Conservation (phyloP, 1,140 invertebrate species). For the Saccostrea echinata region DNA sequence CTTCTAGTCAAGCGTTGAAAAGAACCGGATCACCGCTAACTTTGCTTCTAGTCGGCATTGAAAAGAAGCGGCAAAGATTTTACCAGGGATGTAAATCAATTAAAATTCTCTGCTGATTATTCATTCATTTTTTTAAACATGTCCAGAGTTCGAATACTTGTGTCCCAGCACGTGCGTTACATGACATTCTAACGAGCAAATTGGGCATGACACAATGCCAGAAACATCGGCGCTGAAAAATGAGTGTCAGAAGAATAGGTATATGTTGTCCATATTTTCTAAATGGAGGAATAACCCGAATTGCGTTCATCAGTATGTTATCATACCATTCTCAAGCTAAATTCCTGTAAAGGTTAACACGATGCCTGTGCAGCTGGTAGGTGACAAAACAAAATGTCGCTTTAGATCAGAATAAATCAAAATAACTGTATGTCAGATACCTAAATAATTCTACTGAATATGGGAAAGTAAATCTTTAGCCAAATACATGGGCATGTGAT, state of each 20-base stretch:
- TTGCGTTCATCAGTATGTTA: background rate
- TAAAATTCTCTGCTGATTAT: background rate
- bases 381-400: slow-evolving; percentile 36
- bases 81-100: background rate
- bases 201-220: slow-evolving; percentile 28
- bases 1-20: background rate
- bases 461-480: background rate
- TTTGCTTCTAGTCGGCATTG: background rate
- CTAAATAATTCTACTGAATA: background rate
- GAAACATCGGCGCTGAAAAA: slow-evolving; percentile 17
- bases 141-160: slow-evolving; percentile 12
- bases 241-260: slow-evolving; percentile 21
- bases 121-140: background rate
- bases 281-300: background rate
- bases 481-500: background rate
- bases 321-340: slow-evolving; percentile 28
- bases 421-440: background rate
- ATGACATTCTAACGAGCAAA: slow-evolving; percentile 18
- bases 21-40: background rate
- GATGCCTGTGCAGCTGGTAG: background rate
- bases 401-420: background rate
- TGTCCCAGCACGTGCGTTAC: background rate
- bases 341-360: slow-evolving; percentile 5
- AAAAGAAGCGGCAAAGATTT: background rate
- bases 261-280: slow-evolving; percentile 4